Evolutionary conservation across 2,888 invertebrate genomes (phyloP), one percentile per base, ranked within the genome.

Genomic region (Campoplex capitator): DNA sequence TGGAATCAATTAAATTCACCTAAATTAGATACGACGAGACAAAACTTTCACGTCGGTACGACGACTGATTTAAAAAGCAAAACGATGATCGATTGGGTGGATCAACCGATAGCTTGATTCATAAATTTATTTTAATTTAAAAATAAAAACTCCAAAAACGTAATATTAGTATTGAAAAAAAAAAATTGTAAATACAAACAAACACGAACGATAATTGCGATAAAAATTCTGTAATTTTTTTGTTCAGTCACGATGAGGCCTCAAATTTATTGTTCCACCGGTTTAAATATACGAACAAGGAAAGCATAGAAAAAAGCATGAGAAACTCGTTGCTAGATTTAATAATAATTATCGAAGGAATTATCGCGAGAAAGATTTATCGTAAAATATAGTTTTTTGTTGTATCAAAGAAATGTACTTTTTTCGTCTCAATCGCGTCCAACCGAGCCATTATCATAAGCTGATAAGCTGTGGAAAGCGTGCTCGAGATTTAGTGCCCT

Each of bases 381-480:
- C n/a, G 4, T 48, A 16, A 51, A 62, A n/a, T 13, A 45, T 13
- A 45, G 9, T 77, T 23, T 62, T 78, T 16, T 51, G 48, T 16
- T 11, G 48, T n/a, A 8, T 28, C 8, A 48, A n/a, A 45, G 18
- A 58, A 62, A 45, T 23, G 45, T 28, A 45, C 3, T 67, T 1
- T 35, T 51, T n/a, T 51, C 32, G 6, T 71, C 48, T 48, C 16
- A 48, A 71, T 18, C 71, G 28, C 71, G 28, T n/a, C 32, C 16
- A 68, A 65, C 35, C 45, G 9, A 35, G 16, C 54, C 54, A 65
- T 58, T 75, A 71, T 76, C 51, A 48, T 75, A 68, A 71, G 45
- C 38, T 68, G 74, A 84, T 84, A 84, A 86, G 51, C 32, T 58
- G 76, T 83, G 84, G 84, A 84, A 84, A 86, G 82, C 71, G 51